A percentile compares a stretch with the other conserved stretches of the same genome.
phyloP scores from a whole-genome alignment of 2,888 invertebrate genomes.

The Diadegma fenestrale region DNA sequence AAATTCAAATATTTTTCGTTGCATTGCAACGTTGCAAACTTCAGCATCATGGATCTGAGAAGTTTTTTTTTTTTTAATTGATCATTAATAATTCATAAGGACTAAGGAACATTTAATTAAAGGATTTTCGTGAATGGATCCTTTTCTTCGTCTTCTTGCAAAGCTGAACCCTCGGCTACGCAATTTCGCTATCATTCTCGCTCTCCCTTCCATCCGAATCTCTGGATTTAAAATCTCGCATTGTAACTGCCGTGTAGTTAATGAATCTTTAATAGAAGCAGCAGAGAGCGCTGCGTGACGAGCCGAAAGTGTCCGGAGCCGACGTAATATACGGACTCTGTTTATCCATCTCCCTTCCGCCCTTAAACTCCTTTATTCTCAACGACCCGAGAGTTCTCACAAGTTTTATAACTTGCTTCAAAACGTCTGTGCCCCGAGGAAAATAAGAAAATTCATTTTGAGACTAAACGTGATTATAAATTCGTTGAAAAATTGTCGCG shows the following conservation, averaged over 20 bases:
- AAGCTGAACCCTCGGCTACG: neutral
- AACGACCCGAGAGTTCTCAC: neutral
- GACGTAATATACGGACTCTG: conserved; percentile 16
- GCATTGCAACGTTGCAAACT: too few relatives aligned
- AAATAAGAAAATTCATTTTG: neutral
- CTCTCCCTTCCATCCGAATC: conserved; percentile 6
- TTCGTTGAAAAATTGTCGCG: conserved; percentile 11
- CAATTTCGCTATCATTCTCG: neutral
- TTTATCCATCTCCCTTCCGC: conserved; percentile 14
- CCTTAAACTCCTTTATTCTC: conserved; percentile 4
- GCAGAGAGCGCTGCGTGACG: conserved; percentile 10
- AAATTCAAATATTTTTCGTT: too few relatives aligned
- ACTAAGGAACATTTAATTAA: neutral
- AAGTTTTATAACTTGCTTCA: neutral
- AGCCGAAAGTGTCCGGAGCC: conserved; percentile 8
- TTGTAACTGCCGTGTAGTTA: conserved; percentile 62
- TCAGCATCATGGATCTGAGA: neutral
- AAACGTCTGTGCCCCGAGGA: conserved; percentile 2
- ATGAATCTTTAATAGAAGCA: conserved; percentile 71
- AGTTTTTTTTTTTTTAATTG: neutral
- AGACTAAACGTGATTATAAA: neutral
- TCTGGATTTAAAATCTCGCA: conserved; percentile 41
- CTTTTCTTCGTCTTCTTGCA: neutral
- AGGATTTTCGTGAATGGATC: neutral
- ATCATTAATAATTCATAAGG: neutral